Percentiles rank a stretch among this genome's conserved stretches.
Evolutionary conservation across 2,888 invertebrate species (phyloP).

Genomic region (Endotricha flammealis): DNA sequence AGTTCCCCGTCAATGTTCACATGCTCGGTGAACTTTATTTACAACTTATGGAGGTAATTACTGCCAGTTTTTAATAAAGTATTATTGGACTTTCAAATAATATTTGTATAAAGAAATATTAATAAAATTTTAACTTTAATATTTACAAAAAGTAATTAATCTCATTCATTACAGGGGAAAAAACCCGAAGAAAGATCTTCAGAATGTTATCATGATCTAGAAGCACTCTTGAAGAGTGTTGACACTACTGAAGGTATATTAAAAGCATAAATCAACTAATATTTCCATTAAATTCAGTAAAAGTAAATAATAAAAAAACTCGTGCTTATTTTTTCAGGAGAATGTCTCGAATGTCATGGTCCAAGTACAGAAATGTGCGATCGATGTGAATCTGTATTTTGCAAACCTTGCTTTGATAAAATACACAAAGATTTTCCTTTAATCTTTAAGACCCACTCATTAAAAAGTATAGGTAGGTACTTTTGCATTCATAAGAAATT

Average conservation of each 20-base stretch:
- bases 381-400: slow-evolving; percentile 53
- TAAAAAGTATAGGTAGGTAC: slow-evolving; percentile 43
- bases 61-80: too few species aligned
- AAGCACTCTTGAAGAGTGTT: slow-evolving; percentile 37
- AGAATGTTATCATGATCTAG: slow-evolving; percentile 47
- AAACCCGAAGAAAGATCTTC: slow-evolving; percentile 14
- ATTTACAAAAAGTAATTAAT: too few species aligned
- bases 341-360: slow-evolving; percentile 54
- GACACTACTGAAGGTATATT: slow-evolving; percentile 41
- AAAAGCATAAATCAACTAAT: slow-evolving; percentile 1
- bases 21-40: slow-evolving; percentile 58
- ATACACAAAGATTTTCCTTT: slow-evolving; percentile 63
- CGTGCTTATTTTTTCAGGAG: slow-evolving; percentile 30
- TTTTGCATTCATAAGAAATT: too few species aligned
- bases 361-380: slow-evolving; percentile 55
- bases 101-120: too few species aligned
- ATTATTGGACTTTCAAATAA: too few species aligned
- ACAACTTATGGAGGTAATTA: slow-evolving; percentile 41
- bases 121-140: too few species aligned
- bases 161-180: background rate
- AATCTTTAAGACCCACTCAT: slow-evolving; percentile 58
- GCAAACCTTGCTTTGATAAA: slow-evolving; percentile 60
- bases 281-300: background rate
- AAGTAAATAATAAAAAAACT: slow-evolving; percentile 3
- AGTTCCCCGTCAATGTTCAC: slow-evolving; percentile 55